phyloP scores from a whole-genome alignment of 2,888 invertebrate genomes.

The Chironomus tentans region DNA sequence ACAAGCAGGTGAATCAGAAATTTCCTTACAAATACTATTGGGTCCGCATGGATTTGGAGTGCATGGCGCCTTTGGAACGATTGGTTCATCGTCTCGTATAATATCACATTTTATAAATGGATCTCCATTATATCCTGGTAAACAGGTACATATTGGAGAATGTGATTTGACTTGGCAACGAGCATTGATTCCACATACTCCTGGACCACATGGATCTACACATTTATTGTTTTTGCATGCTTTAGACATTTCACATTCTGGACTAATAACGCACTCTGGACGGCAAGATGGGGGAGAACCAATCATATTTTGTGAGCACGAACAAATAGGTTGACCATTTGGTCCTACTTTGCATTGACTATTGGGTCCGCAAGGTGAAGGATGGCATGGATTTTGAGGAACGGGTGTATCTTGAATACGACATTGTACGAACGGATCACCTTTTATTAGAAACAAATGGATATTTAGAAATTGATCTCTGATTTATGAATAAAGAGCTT shows the following conservation, averaged over 20 bases:
- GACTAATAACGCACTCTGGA: slow-evolving; percentile 75
- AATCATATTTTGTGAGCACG: slow-evolving; percentile 63
- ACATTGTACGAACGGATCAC: slow-evolving; percentile 29
- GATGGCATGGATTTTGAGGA: slow-evolving; percentile 56
- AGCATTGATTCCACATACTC: slow-evolving; percentile 65
- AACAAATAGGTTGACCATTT: slow-evolving; percentile 72
- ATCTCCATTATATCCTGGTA: slow-evolving; percentile 55
- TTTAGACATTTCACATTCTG: slow-evolving; percentile 70
- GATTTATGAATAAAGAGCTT: slow-evolving; percentile 34
- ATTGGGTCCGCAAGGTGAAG: slow-evolving; percentile 78
- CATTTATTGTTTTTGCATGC: slow-evolving; percentile 76
- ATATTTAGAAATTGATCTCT: neutral
- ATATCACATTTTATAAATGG: slow-evolving; percentile 61
- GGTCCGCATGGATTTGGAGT: slow-evolving; percentile 58
- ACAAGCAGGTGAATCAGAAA: slow-evolving; percentile 55
- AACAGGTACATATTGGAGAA: slow-evolving; percentile 67
- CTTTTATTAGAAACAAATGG: neutral
- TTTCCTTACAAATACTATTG: slow-evolving; percentile 53
- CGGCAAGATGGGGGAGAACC: slow-evolving; percentile 71
- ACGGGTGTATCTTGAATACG: slow-evolving; percentile 34
- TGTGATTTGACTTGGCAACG: slow-evolving; percentile 69
- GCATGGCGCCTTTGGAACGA: slow-evolving; percentile 42
- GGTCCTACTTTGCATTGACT: slow-evolving; percentile 58
- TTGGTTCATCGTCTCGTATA: slow-evolving; percentile 44
- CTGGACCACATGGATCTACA: slow-evolving; percentile 68